A percentile compares a stretch with the other conserved stretches of the same genome.
phyloP scores from a whole-genome alignment of 2,113 vertebrate genomes.

The Oryzias curvinotus region DNA sequence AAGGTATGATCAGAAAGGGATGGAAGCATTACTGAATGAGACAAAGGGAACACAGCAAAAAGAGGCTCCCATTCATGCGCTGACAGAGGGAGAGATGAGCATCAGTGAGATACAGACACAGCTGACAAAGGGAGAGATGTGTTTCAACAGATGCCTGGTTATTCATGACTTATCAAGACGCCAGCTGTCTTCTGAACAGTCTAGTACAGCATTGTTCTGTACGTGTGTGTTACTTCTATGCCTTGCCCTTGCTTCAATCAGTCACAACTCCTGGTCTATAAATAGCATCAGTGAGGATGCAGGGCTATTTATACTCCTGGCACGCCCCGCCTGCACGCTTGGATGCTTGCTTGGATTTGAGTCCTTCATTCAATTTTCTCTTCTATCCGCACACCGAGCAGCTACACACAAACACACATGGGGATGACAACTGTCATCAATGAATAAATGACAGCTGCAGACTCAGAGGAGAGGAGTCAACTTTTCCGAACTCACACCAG shows the following conservation, averaged over 20 bases:
- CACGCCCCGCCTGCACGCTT: constrained; percentile 57
- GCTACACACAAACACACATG: neutral
- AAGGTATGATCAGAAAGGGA: constrained; percentile 31
- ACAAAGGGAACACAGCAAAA: constrained; percentile 35
- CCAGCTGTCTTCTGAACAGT: constrained; percentile 31
- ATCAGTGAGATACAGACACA: constrained; percentile 22
- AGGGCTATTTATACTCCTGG: constrained; percentile 73
- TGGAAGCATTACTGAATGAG: constrained; percentile 28
- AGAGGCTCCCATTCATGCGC: constrained; percentile 24
- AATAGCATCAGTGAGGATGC: constrained; percentile 68
- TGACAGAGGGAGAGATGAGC: constrained; percentile 45
- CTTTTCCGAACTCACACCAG: constrained; percentile 9
- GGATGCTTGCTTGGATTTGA: constrained; percentile 54
- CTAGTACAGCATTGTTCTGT: constrained; percentile 11
- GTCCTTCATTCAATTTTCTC: constrained; percentile 55
- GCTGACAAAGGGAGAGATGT: constrained; percentile 42
- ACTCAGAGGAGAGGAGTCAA: constrained; percentile 4
- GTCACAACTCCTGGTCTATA: constrained; percentile 66
- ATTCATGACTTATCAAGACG: constrained; percentile 42
- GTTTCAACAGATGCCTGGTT: constrained; percentile 27
- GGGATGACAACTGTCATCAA: neutral
- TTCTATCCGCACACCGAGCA: neutral
- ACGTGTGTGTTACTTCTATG: constrained; percentile 11
- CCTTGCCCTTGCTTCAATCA: constrained; percentile 65
- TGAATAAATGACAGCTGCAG: constrained; percentile 21